Percentiles rank a stretch among this genome's conserved stretches.
Conservation (phyloP, 2,888 invertebrate genomes). For the Drosophila lacicola region DNA sequence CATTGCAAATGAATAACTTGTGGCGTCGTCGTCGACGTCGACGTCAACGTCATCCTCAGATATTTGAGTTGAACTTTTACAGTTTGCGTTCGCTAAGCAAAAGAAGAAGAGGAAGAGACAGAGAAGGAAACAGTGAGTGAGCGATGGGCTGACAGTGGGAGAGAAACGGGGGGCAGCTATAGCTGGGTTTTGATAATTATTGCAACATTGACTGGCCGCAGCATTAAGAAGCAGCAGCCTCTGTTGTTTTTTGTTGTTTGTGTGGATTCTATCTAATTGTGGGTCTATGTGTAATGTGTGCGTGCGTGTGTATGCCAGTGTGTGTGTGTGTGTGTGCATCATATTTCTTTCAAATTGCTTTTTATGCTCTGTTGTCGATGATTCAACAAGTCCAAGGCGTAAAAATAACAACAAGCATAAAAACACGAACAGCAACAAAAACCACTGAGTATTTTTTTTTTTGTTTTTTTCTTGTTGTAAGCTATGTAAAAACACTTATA, state of each 20-base stretch:
- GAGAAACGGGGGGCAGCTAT: not conserved
- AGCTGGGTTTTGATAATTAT: slow-evolving; percentile 63
- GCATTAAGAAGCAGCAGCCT: slow-evolving; percentile 21
- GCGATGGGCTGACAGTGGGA: not conserved
- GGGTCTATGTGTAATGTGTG: slow-evolving; percentile 23
- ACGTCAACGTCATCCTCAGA: slow-evolving; percentile 13
- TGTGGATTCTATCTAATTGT: slow-evolving; percentile 35
- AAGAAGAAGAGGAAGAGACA: not conserved
- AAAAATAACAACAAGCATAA: slow-evolving; percentile 64
- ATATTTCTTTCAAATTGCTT: slow-evolving; percentile 62
- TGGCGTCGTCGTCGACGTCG: slow-evolving; percentile 14
- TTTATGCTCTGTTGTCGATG: slow-evolving; percentile 65
- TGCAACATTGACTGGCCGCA: slow-evolving; percentile 60
- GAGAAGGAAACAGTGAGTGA: not conserved
- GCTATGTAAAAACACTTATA: slow-evolving; percentile 66
- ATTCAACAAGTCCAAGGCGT: slow-evolving; percentile 71
- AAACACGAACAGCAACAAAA: slow-evolving; percentile 21
- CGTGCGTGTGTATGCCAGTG: slow-evolving; percentile 3
- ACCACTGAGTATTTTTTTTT: slow-evolving; percentile 2
- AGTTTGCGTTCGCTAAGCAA: slow-evolving; percentile 28
- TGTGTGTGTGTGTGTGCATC: slow-evolving; percentile 45
- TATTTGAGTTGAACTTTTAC: slow-evolving; percentile 61
- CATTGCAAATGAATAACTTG: slow-evolving; percentile 53
- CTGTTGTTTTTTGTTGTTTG: slow-evolving; percentile 24
- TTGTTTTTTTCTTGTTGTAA: slow-evolving; percentile 7